Percentiles rank a stretch among this genome's conserved stretches.
These are phyloP conservation scores for Gymnothorax reevesii DNA, from an alignment of 2,797 vertebrate species.

Conservation along the genomic window DNA sequence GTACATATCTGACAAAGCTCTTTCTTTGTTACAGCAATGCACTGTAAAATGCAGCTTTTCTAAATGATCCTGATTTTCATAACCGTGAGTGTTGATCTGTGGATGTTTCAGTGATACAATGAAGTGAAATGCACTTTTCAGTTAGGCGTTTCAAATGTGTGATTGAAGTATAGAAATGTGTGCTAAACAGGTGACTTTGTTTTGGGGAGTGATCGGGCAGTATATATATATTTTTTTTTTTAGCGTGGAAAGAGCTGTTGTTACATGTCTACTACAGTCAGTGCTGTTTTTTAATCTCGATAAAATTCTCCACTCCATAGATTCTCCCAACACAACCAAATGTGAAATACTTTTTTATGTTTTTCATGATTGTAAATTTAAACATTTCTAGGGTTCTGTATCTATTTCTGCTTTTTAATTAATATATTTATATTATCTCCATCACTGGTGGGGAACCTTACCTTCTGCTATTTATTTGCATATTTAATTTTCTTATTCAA, in stretches of 20 bases:
- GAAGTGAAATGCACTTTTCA: slow-evolving; percentile 89
- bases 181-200: slow-evolving; percentile 48
- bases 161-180: slow-evolving; percentile 91
- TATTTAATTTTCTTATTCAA: slow-evolving; percentile 67
- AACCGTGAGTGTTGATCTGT: slow-evolving; percentile 96
- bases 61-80: slow-evolving; percentile 91
- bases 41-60: slow-evolving; percentile 99
- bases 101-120: slow-evolving; percentile 73
- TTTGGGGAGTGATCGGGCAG: slow-evolving; percentile 70
- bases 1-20: slow-evolving; percentile 92
- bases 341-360: slow-evolving; percentile 81
- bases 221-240: slow-evolving; percentile 58
- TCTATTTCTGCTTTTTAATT: slow-evolving; percentile 81
- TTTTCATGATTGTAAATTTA: slow-evolving; percentile 78
- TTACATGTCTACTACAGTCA: slow-evolving; percentile 58
- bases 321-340: slow-evolving; percentile 69
- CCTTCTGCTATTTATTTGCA: slow-evolving; percentile 72
- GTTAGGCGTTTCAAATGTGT: slow-evolving; percentile 91
- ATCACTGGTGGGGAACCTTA: slow-evolving; percentile 66
- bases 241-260: slow-evolving; percentile 47
- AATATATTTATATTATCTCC: slow-evolving; percentile 74
- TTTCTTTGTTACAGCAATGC: slow-evolving; percentile 99
- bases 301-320: slow-evolving; percentile 72
- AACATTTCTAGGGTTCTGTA: slow-evolving; percentile 67
- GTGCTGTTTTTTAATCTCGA: slow-evolving; percentile 66